Conservation (phyloP, 2,113 vertebrate genomes). For the Scomber colias region DNA sequence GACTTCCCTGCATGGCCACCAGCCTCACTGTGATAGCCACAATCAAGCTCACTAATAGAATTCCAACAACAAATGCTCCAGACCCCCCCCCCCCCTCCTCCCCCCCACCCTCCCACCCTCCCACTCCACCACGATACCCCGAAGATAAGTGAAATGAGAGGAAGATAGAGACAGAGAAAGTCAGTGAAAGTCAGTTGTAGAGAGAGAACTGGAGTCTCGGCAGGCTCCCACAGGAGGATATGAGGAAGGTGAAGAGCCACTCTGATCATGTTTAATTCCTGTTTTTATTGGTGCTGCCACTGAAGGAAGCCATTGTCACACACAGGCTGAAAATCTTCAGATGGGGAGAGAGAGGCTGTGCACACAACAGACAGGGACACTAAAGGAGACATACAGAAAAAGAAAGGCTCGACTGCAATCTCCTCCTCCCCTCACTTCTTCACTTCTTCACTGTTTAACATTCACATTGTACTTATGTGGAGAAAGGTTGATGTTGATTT, state of each 20-base stretch:
- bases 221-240: slow-evolving; percentile 11
- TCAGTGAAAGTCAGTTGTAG: neutral
- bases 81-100: neutral
- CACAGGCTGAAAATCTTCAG: slow-evolving; percentile 40
- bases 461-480: neutral
- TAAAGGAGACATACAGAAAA: slow-evolving; percentile 57
- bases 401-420: slow-evolving; percentile 29
- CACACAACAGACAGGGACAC: slow-evolving; percentile 56
- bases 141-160: slow-evolving; percentile 38
- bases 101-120: no score
- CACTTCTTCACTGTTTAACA: slow-evolving; percentile 1
- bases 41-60: slow-evolving; percentile 48
- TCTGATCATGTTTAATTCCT: slow-evolving; percentile 64
- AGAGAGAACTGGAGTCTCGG: neutral
- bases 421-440: neutral
- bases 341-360: slow-evolving; percentile 44
- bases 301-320: slow-evolving; percentile 58
- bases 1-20: neutral
- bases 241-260: slow-evolving; percentile 52
- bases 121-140: neutral
- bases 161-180: slow-evolving; percentile 28
- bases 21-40: slow-evolving; percentile 23
- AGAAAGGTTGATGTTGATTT: neutral
- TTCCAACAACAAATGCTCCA: slow-evolving; percentile 28
- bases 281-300: slow-evolving; percentile 57